Base-by-base conservation (phyloP, 2,888 invertebrate genomes). In the Acronicta alni region DNA sequence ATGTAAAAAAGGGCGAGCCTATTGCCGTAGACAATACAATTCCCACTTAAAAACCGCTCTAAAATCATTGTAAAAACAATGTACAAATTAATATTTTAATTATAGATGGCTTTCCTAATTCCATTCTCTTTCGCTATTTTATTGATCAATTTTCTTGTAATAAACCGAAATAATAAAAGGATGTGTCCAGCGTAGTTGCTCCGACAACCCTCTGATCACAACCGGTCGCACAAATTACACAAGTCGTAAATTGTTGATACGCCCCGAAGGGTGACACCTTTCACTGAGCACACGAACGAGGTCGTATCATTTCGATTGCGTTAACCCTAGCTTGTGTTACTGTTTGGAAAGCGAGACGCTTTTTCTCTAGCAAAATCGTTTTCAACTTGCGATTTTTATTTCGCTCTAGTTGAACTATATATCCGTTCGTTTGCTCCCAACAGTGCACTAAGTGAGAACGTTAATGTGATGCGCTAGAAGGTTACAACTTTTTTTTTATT, bases 231-330 rank as follows among this genome's bases (percentile, higher is more conserved):
- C 63, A 57, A 61, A 64, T 68, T 66, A 68, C 63, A 64, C 61
- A 64, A 57, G 63, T 64, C 72, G 58, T 77, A 75, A 75, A 74
- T 60, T 52, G 54, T 57, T 72, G 58, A 64, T 45, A 47, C 52
- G 52, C 63, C 51, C 45, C 57, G 69, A 69, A 74, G 69, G 77
- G 75, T 62, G 69, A 69, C 77, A 74, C 71, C 75, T 75, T 74
- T 75, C 75, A 71, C 75, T 54, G 42, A 17, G 45, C 57, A 37
- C 52, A 41, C 58, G 26, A 62, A 42, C 48, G 67, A 77, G 71
- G 75, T 71, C 67, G 56, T 64, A 59, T 67, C 44, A 71, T 60
- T 74, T 59, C 45, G 74, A 67, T 70, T 54, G 59, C 67, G 58
- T 37, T 49, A 68, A 72, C 69, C 52, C 55, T 59, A 56, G 56